Base-by-base conservation (phyloP, 2,888 invertebrate genomes). In the Micoletzkya japonica region DNA sequence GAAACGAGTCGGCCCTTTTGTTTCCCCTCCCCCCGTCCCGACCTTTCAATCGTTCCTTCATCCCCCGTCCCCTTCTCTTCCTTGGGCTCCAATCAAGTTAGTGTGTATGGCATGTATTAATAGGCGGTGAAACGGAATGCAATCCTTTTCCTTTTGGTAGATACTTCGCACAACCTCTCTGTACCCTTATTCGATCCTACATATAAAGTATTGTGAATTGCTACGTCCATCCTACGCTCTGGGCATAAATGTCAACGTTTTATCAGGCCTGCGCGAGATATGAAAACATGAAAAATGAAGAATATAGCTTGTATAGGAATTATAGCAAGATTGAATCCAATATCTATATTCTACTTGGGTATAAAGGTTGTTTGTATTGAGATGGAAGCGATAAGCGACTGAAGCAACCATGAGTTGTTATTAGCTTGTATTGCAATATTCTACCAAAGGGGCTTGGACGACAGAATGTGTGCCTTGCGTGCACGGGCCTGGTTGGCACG, bases 381-480 rank as follows among this genome's bases (percentile, higher is more conserved):
- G 49, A 50, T 26, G 17, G 57, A 72, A 71, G 58, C 44, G 17
- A 52, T 2, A 24, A 36, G 49, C 56, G 24, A n/a, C 34, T 26
- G 32, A 2, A 54, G 7, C 4, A 34, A 52, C 6, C 24, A 20
- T 17, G n/a, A 57, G 39, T 24, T 24, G 28, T 17, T 4, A 26
- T 49, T 10, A n/a, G n/a, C n/a, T n/a, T n/a, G n/a, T n/a, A n/a
- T n/a, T n/a, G n/a, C n/a, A n/a, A n/a, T 50, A 39, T n/a, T 68
- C 74, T 72, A 82, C 82, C 82, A 82, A 10, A 82, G 76, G 54
- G 82, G 82, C 66, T 81, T 79, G 76, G 78, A 81, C 66, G 81
- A 77, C 7, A 83, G 76, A 63, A 83, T 79, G 70, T 83, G 81
- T 7, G 76, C 76, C 70, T 83, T 83, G 64, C 82, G 75, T 36